These are phyloP conservation scores for Gopherus evgoodei DNA, from an alignment of 2,113 vertebrate genomes.

Conservation along the genomic window DNA sequence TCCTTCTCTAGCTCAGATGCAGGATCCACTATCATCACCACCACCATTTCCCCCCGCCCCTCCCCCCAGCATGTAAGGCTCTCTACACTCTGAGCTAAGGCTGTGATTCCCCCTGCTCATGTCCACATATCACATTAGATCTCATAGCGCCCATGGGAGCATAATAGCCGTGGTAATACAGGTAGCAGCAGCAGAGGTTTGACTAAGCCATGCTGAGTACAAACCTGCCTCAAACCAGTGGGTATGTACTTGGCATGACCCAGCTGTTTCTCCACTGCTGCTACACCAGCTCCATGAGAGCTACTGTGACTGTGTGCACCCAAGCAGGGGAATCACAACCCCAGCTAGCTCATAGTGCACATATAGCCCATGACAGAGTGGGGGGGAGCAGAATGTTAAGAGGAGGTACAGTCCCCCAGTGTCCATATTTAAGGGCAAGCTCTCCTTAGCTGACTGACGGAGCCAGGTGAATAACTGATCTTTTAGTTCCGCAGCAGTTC, in stretches of 20 bases:
- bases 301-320: neutral
- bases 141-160: too few relatives aligned
- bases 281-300: neutral
- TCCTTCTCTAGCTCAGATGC: neutral
- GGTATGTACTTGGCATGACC: too few relatives aligned
- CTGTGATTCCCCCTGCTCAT: too few relatives aligned
- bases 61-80: neutral
- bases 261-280: neutral
- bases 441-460: neutral
- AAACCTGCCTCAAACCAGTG: too few relatives aligned
- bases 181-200: too few relatives aligned
- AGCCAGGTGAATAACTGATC: neutral
- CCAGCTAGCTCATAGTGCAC: neutral
- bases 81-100: too few relatives aligned
- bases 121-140: too few relatives aligned
- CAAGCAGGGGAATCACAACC: neutral
- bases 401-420: neutral
- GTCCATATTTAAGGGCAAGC: neutral
- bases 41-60: too few relatives aligned
- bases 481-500: neutral
- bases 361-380: neutral
- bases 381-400: neutral
- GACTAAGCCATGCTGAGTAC: too few relatives aligned
- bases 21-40: neutral
- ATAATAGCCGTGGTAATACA: too few relatives aligned